A percentile compares a stretch with the other conserved stretches of the same genome.
Conservation (phyloP, 2,113 vertebrate genomes). For the Phrynosoma blainvillii region DNA sequence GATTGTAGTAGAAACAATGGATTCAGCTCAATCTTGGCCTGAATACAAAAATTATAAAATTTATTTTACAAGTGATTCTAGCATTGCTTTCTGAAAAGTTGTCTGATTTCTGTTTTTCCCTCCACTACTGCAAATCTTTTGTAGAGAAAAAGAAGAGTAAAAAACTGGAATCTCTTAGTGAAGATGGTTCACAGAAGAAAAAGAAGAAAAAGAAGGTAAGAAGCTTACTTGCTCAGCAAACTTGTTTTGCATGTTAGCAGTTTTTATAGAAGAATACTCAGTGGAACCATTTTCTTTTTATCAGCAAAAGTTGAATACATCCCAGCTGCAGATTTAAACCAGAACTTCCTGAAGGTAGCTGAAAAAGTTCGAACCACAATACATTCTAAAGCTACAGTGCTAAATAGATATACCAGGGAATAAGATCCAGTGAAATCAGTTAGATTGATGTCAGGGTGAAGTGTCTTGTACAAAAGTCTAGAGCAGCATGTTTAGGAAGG, state of each 20-base stretch:
- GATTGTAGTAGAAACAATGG: neutral
- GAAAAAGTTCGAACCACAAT: neutral
- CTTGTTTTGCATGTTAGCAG: neutral
- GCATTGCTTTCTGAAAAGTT: neutral
- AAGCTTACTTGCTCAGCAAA: neutral
- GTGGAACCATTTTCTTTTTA: neutral
- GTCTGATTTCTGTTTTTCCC: neutral
- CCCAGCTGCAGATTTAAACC: neutral
- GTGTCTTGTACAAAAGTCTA: neutral
- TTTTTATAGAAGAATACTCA: too few relatives aligned
- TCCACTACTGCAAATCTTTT: conserved; percentile 62
- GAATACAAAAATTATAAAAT: too few relatives aligned
- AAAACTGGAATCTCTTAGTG: conserved; percentile 40
- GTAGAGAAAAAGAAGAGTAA: conserved; percentile 76
- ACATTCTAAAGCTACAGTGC: neutral
- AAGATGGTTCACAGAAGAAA: conserved; percentile 66
- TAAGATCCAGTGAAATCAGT: neutral
- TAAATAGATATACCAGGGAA: neutral
- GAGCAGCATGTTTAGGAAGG: neutral
- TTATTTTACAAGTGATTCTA: neutral
- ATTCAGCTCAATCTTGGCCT: neutral
- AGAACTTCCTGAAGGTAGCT: neutral
- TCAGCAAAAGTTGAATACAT: neutral
- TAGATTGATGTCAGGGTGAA: neutral
- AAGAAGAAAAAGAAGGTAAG: conserved; percentile 76